A percentile compares a stretch with the other conserved stretches of the same genome.
Evolutionary conservation across 2,888 invertebrate genomes (phyloP).

Genomic region (Fragum whitleyi): DNA sequence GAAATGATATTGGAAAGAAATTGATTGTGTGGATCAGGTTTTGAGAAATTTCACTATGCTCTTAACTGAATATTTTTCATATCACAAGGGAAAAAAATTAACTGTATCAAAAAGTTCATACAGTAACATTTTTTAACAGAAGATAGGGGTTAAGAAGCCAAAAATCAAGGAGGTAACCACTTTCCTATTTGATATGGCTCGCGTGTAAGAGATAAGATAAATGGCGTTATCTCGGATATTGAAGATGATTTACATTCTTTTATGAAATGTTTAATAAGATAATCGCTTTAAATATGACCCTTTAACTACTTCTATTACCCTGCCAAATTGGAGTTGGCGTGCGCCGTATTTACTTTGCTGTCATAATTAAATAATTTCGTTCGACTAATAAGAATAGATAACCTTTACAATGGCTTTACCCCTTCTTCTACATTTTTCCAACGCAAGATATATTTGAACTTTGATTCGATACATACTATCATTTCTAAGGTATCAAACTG

Average conservation of each 20-base stretch:
- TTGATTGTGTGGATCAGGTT: too few species aligned
- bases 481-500: too few species aligned
- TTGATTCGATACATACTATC: too few species aligned
- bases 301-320: neutral
- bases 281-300: conserved; percentile 13
- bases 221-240: neutral
- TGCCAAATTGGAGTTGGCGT: conserved; percentile 25
- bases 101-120: too few species aligned
- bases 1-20: too few species aligned
- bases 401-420: too few species aligned
- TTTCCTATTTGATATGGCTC: conserved; percentile 8
- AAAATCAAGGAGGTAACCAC: conserved; percentile 6
- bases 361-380: neutral
- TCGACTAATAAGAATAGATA: neutral
- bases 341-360: conserved; percentile 11
- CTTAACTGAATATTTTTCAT: too few species aligned
- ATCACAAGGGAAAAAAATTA: too few species aligned
- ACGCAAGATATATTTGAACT: too few species aligned
- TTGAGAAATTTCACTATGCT: too few species aligned
- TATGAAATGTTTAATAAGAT: conserved; percentile 23
- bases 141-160: neutral
- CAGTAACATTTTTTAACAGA: neutral
- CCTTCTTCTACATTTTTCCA: too few species aligned
- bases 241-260: conserved; percentile 27
- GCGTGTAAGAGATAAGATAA: conserved; percentile 23